Base-by-base conservation (phyloP, 2,113 vertebrate genomes). In the Bucco capensis region DNA sequence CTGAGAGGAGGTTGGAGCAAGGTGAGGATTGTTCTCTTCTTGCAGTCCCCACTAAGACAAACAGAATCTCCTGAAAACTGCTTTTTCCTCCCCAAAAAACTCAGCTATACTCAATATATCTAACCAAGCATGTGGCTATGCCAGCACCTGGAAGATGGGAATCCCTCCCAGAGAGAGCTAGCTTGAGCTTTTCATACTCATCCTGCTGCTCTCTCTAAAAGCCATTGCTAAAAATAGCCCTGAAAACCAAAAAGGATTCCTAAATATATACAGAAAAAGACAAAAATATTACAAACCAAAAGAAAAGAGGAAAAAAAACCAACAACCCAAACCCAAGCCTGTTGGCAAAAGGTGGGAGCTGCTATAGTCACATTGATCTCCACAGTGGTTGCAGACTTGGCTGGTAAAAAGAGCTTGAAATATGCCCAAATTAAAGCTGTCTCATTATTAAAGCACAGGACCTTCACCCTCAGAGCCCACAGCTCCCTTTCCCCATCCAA, bases 171-270 rank as follows among this genome's bases (percentile, higher is more conserved):
- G 4, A 77, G n/a, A n/a, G n/a, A 70, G 64, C 51, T 12, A 61
- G 8, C 2, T 47, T 11, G 84, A 28, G 31, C 19, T 91, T 84
- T 93, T 56, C 47, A 89, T 91, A 54, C 62, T n/a, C 88, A 74
- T 62, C 89, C 72, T 27, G 72, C 54, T 83, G 90, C 40, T 89
- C 91, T 70, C 79, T 31, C 84, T 84, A 89, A 94, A 95, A 87
- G 56, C 49, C 84, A 62, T 1, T 0, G 24, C 66, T 94, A 92
- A 82, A 93, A 94, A 91, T 91, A 91, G 30, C 62, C 74, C 89
- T 1, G 1, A 50, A 28, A 79, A 83, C n/a, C n/a, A 23, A 79
- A 92, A 38, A 42, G 10, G 46, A 50, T 27, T 16, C 19, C 85
- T 92, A 87, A 92, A 89, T 73, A 77, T 80, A 88, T 5, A 21